Evolutionary conservation across 1,140 invertebrate species (phyloP).

Genomic region (Neocloeon triangulifer): DNA sequence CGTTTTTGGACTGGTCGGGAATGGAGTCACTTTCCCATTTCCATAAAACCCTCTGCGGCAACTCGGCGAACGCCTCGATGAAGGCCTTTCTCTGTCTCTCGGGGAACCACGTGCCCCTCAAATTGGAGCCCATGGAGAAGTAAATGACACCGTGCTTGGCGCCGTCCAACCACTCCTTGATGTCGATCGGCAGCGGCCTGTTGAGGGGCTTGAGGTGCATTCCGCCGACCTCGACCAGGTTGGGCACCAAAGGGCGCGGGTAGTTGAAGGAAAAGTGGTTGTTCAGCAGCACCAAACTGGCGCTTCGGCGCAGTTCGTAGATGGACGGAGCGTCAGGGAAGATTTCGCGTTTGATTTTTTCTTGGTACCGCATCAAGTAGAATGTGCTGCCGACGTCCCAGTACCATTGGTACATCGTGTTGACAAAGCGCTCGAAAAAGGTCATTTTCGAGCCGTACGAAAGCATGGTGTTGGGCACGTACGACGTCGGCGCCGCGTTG

Average conservation of each 20-base stretch:
- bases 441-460: slow-evolving; percentile 25
- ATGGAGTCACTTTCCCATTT: slow-evolving; percentile 25
- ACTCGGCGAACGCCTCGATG: slow-evolving; percentile 13
- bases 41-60: slow-evolving; percentile 27
- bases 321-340: slow-evolving; percentile 9
- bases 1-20: not conserved
- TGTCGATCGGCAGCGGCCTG: slow-evolving; percentile 13
- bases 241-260: slow-evolving; percentile 12
- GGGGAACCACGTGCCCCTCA: slow-evolving; percentile 12
- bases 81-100: slow-evolving; percentile 10
- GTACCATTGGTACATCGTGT: no score
- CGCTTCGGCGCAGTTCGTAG: slow-evolving; percentile 15
- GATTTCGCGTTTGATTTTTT: no score
- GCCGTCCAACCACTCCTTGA: slow-evolving; percentile 6
- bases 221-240: slow-evolving; percentile 14
- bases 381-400: no score
- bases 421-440: slow-evolving; percentile 24
- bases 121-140: slow-evolving; percentile 17
- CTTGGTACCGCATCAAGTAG: no score
- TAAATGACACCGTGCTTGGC: slow-evolving; percentile 16
- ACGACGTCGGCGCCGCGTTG: slow-evolving; percentile 12
- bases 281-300: slow-evolving; percentile 13
- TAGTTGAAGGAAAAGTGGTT: slow-evolving; percentile 10
- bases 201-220: slow-evolving; percentile 13
- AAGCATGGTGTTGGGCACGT: slow-evolving; percentile 30